Evolutionary conservation across 2,888 invertebrate species (phyloP), one percentile per base, ranked within the genome.

Genomic region (Diabrotica balteata): DNA sequence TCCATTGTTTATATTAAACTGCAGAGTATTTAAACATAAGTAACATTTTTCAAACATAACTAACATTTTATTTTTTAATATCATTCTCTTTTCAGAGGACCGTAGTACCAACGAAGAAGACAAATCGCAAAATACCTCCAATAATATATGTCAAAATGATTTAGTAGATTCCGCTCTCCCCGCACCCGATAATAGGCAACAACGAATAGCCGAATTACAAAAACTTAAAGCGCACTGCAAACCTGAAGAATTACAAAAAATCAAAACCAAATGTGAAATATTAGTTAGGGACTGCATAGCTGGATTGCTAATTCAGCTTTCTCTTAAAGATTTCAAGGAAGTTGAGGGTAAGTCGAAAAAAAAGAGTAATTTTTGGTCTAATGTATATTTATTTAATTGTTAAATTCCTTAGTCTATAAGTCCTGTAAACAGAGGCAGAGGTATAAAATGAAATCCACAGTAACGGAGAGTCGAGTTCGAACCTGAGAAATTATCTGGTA

Each of bases 271-370:
- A 73, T 84, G 84, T 66, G 83, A 89, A 86, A 87, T 89, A 73
- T 86, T 95, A 67, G 91, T 95, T 10, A 88, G 94, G 75, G 92
- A 93, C 77, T 95, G 94, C 82, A 93, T 94, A 77, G 92, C 92
- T 47, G 92, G 93, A 63, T 86, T 95, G 69, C 84, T 95, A 65
- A 86, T 94, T 63, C 92, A 93, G 82, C 87, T 95, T 72, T 92
- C 93, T 10, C 88, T 92, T 73, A 91, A 93, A 81, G 92, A 94
- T 81, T 95, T 94, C 83, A 92, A 90, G 79, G 93, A 94, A 84
- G 90, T 95, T 79, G 94, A 94, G 90, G 93, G 94, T 94, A 83
- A 69, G 22, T 43, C 32, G 32, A 32, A 32, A 32, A 32, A 32
- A 4, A 32, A 32, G 32, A 4, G 1, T 32, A 32, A 32, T 32